Conservation (phyloP, 2,797 vertebrate species). For the Sternarchorhynchus goeldii region DNA sequence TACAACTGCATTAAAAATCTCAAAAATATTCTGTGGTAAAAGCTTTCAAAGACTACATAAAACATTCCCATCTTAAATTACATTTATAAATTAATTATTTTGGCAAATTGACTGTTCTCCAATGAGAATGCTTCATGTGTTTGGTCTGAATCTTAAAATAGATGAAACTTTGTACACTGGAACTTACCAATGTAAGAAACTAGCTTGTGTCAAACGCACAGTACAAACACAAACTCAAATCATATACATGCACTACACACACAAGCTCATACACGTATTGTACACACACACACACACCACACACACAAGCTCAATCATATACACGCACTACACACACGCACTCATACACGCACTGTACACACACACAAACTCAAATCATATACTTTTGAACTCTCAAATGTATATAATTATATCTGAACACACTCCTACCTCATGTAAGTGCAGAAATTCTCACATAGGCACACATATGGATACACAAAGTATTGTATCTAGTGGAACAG, state of each 20-base stretch:
- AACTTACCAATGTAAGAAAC: constrained; percentile 45
- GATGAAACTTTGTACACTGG: constrained; percentile 60
- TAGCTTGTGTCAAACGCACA: background rate
- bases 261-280: background rate
- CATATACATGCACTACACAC: background rate
- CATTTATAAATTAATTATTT: constrained; percentile 48
- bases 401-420: too few relatives aligned
- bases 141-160: constrained; percentile 49
- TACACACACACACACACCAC: background rate
- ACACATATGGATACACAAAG: constrained; percentile 31
- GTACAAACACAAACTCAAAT: background rate
- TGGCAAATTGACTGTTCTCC: constrained; percentile 64
- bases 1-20: constrained; percentile 28
- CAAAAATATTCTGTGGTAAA: constrained; percentile 1
- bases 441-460: background rate
- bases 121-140: constrained; percentile 53
- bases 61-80: constrained; percentile 8
- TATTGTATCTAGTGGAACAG: background rate
- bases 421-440: background rate
- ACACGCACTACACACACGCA: background rate
- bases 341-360: background rate
- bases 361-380: background rate
- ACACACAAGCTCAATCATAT: background rate
- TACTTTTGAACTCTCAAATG: too few relatives aligned
- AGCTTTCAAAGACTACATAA: background rate